These are phyloP conservation scores for Drosophila melanica DNA, from an alignment of 1,140 invertebrate species.

Conservation along the genomic window DNA sequence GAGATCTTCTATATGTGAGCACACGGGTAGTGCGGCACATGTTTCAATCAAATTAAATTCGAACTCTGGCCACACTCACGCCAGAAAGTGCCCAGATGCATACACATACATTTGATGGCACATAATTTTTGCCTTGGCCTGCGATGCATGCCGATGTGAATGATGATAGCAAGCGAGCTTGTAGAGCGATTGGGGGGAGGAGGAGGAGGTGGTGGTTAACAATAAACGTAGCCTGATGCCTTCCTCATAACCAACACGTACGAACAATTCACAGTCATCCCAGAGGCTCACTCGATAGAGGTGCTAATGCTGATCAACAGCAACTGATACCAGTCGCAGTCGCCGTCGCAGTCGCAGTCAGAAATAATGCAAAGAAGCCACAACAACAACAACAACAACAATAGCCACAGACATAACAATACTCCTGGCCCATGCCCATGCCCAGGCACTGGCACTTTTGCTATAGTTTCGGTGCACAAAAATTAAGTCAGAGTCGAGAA, in stretches of 20 bases:
- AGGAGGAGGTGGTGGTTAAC: not conserved
- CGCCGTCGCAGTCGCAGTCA: constrained; percentile 33
- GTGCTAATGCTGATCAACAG: constrained; percentile 81
- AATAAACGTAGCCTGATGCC: constrained; percentile 28
- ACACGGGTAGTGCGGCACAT: constrained; percentile 48
- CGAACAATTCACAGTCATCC: constrained; percentile 66
- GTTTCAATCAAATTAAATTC: constrained; percentile 71
- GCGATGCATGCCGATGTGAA: constrained; percentile 46
- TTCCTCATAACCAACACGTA: constrained; percentile 80
- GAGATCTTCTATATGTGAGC: constrained; percentile 43
- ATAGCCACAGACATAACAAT: constrained; percentile 48
- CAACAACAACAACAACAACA: constrained; percentile 38
- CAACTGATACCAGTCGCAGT: constrained; percentile 64
- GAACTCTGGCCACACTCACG: constrained; percentile 44
- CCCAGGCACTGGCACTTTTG: constrained; percentile 46
- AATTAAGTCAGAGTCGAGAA: constrained; percentile 66
- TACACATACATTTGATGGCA: constrained; percentile 46
- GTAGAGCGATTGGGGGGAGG: not conserved
- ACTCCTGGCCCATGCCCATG: constrained; percentile 41
- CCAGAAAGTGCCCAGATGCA: constrained; percentile 31
- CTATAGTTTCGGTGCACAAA: constrained; percentile 56
- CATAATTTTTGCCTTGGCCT: constrained; percentile 66
- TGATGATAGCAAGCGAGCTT: constrained; percentile 43
- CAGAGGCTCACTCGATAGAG: constrained; percentile 70
- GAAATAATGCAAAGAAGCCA: constrained; percentile 77